Conservation (phyloP, 2,888 invertebrate species). For the Ornithoptera priamus region DNA sequence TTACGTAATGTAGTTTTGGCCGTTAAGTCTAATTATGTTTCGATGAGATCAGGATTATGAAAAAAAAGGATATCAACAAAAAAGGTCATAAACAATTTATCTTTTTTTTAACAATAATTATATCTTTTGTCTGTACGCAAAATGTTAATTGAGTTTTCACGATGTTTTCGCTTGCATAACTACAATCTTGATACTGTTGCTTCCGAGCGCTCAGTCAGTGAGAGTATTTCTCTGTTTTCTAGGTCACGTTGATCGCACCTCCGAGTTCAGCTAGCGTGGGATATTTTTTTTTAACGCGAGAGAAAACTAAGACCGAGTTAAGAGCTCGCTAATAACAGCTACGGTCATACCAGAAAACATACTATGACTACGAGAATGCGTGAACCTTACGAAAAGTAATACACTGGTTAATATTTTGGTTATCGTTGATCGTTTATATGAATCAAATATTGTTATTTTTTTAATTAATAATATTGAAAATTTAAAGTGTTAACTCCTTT, state of each 20-base stretch:
- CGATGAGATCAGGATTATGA: constrained; percentile 6
- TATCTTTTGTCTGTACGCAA: constrained; percentile 5
- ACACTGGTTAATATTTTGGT: constrained; percentile 4
- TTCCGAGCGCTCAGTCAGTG: constrained; percentile 55
- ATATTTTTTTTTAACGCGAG: constrained; percentile 45
- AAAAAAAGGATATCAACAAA: constrained; percentile 1
- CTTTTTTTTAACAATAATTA: constrained; percentile 9
- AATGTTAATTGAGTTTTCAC: constrained; percentile 14
- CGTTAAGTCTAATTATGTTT: constrained; percentile 19
- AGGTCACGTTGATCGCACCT: constrained; percentile 62
- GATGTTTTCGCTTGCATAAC: constrained; percentile 40
- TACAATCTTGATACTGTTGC: constrained; percentile 35
- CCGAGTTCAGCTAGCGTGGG: constrained; percentile 42
- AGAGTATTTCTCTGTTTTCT: constrained; percentile 67
- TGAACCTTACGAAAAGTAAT: neutral
- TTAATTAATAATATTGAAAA: neutral
- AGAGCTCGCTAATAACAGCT: constrained; percentile 9
- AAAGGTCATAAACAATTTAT: neutral
- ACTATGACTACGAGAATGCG: neutral
- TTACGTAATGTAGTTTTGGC: constrained; percentile 16
- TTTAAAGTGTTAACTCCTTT: too few relatives aligned
- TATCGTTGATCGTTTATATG: constrained; percentile 9
- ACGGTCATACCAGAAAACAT: constrained; percentile 16
- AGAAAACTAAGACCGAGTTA: constrained; percentile 49
- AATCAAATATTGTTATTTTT: neutral